These are phyloP conservation scores for Leistus spinibarbis DNA, from an alignment of 2,888 invertebrate genomes.

Conservation along the genomic window DNA sequence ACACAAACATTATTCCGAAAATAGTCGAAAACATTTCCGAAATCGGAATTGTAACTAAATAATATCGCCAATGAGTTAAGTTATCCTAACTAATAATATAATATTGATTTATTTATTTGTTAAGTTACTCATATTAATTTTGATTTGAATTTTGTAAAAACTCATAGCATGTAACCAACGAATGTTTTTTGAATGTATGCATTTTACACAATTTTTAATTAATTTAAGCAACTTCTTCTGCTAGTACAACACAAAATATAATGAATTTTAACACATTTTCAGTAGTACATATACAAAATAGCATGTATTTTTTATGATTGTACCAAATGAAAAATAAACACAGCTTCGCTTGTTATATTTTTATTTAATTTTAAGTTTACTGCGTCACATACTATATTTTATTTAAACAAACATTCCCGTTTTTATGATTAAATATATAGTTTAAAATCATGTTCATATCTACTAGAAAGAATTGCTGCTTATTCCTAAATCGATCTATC, in stretches of 20 bases:
- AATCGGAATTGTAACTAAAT: too few relatives aligned
- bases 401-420: background rate
- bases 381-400: constrained; percentile 19
- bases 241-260: background rate
- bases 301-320: too few relatives aligned
- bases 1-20: too few relatives aligned
- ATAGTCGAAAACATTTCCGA: too few relatives aligned
- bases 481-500: background rate
- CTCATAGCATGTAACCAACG: background rate
- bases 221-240: background rate
- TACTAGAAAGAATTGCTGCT: background rate
- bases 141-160: background rate
- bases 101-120: background rate
- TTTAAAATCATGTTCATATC: background rate
- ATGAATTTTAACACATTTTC: too few relatives aligned
- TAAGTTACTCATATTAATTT: background rate
- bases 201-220: background rate
- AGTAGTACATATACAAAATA: too few relatives aligned
- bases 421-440: background rate
- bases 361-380: constrained; percentile 23
- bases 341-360: constrained; percentile 34
- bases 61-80: background rate
- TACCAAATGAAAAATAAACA: background rate
- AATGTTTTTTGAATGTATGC: background rate
- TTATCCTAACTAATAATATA: background rate